phyloP scores from a whole-genome alignment of 2,113 vertebrate genomes.

The Tachysurus vachellii region DNA sequence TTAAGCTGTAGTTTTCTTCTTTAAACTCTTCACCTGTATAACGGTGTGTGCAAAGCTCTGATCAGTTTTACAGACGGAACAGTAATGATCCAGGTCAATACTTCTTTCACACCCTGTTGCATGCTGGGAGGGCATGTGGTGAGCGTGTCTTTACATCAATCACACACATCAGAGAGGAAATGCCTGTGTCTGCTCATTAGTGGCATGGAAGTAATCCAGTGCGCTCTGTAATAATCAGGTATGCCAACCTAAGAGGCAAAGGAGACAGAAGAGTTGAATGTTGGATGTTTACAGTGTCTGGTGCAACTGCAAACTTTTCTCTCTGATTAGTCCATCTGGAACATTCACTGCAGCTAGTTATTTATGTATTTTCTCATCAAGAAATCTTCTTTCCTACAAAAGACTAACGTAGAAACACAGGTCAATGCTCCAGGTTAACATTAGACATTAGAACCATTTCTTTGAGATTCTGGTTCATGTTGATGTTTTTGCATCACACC shows the following conservation, averaged over 20 bases:
- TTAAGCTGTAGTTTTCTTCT: background rate
- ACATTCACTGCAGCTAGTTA: background rate
- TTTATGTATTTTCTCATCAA: slow-evolving; percentile 21
- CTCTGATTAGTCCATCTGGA: slow-evolving; percentile 12
- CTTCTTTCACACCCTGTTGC: slow-evolving; percentile 46
- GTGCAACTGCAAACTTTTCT: background rate
- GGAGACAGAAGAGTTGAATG: background rate
- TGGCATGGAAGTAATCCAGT: slow-evolving; percentile 29
- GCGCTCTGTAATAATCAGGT: slow-evolving; percentile 40
- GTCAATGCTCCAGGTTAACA: background rate
- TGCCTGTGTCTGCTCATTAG: slow-evolving; percentile 52
- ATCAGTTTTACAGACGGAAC: slow-evolving; percentile 11
- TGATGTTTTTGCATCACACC: background rate
- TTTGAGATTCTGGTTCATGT: background rate
- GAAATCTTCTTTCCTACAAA: background rate
- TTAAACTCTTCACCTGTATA: slow-evolving; percentile 30
- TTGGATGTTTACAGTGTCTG: background rate
- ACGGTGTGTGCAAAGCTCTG: slow-evolving; percentile 15
- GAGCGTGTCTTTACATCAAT: slow-evolving; percentile 62
- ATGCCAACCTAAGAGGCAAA: slow-evolving; percentile 15
- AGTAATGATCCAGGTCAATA: slow-evolving; percentile 55
- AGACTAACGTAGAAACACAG: background rate
- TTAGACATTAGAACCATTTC: background rate
- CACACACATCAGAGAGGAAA: slow-evolving; percentile 64
- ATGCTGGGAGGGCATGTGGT: slow-evolving; percentile 60